Evolutionary conservation across 2,888 invertebrate genomes (phyloP).

Genomic region (Mesorhabditis spiculigera): DNA sequence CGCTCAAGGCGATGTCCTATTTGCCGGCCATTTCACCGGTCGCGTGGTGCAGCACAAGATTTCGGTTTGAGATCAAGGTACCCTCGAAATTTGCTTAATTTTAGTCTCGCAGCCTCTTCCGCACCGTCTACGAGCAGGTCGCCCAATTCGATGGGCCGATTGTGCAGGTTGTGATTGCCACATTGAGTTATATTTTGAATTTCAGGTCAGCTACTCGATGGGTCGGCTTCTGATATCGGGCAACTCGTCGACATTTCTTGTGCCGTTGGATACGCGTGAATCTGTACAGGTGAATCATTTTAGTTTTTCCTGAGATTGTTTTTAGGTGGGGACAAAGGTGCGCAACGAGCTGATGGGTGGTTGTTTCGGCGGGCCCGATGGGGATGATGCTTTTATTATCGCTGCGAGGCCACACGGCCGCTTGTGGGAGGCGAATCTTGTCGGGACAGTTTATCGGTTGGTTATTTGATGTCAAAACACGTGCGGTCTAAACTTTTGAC

Average conservation of each 20-base stretch:
- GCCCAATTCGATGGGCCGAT: slow-evolving; percentile 56
- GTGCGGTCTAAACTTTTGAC: no score
- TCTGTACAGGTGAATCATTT: background rate
- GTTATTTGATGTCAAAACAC: background rate
- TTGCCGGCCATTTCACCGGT: slow-evolving; percentile 32
- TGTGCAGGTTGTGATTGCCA: slow-evolving; percentile 31
- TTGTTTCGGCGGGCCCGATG: slow-evolving; percentile 40
- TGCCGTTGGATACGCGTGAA: background rate
- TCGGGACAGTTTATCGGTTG: slow-evolving; percentile 57
- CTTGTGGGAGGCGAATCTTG: slow-evolving; percentile 60
- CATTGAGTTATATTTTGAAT: slow-evolving; percentile 21
- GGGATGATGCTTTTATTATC: slow-evolving; percentile 46
- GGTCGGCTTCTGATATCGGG: slow-evolving; percentile 25
- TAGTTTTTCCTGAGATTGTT: slow-evolving; percentile 9
- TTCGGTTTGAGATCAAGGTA: background rate
- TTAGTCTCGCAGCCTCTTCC: slow-evolving; percentile 37
- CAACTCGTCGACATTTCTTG: background rate
- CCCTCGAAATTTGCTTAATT: background rate
- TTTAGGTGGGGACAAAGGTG: slow-evolving; percentile 58
- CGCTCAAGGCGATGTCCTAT: slow-evolving; percentile 22
- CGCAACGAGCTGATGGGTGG: slow-evolving; percentile 59
- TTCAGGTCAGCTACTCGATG: slow-evolving; percentile 42
- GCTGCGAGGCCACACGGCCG: slow-evolving; percentile 60
- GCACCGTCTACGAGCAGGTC: slow-evolving; percentile 50
- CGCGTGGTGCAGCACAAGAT: slow-evolving; percentile 26